Evolutionary conservation across 2,888 invertebrate species (phyloP).

Genomic region (Sphecodes monilicornis): DNA sequence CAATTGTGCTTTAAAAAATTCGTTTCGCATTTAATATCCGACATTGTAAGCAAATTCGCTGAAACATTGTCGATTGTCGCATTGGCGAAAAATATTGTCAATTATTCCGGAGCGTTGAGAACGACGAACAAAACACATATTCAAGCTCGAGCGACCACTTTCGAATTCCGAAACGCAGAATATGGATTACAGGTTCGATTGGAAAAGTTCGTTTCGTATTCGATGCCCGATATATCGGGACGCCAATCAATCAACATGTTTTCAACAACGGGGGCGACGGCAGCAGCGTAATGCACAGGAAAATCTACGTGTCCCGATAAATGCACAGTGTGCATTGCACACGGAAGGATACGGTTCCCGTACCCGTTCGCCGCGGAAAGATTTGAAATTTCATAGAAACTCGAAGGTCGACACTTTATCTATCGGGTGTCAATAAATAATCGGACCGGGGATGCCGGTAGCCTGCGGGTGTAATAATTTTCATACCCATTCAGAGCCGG

Average conservation of each 20-base stretch:
- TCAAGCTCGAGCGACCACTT: background rate
- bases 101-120: background rate
- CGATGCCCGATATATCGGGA: background rate
- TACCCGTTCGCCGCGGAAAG: constrained; percentile 31
- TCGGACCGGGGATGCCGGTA: constrained; percentile 57
- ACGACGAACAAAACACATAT: background rate
- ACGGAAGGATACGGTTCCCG: background rate
- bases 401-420: constrained; percentile 63
- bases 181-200: background rate
- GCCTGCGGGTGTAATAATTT: constrained; percentile 72
- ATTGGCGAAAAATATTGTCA: background rate
- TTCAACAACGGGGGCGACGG: background rate
- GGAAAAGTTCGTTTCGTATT: background rate
- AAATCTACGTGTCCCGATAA: background rate
- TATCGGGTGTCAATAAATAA: constrained; percentile 73
- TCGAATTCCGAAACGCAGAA: background rate
- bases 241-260: background rate
- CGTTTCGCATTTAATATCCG: background rate
- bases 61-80: background rate
- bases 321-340: background rate
- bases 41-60: background rate
- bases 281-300: background rate
- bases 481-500: constrained; percentile 68
- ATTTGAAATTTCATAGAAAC: constrained; percentile 69
- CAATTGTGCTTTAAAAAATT: background rate